A percentile compares a stretch with the other conserved stretches of the same genome.
These are phyloP conservation scores for Falcaria lacertinaria DNA, from an alignment of 2,888 invertebrate genomes.

Conservation along the genomic window DNA sequence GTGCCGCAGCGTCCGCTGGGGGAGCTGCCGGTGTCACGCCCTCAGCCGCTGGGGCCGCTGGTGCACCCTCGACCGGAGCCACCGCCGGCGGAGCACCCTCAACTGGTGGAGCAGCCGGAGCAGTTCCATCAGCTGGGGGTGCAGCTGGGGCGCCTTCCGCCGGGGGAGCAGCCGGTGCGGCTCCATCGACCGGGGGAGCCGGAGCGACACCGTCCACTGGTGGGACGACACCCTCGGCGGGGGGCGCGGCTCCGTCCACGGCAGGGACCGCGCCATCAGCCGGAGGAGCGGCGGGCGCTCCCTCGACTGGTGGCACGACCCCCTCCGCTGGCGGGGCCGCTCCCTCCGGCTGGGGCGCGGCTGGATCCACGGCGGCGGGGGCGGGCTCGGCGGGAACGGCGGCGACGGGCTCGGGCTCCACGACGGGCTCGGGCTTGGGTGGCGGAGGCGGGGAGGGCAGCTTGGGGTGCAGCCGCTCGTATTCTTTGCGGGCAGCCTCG, in stretches of 20 bases:
- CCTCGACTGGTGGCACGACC: slow-evolving; percentile 41
- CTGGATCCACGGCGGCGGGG: slow-evolving; percentile 16
- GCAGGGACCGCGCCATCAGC: slow-evolving; percentile 19
- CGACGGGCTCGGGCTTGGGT: slow-evolving; percentile 25
- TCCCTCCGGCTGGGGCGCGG: slow-evolving; percentile 29
- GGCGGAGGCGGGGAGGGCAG: slow-evolving; percentile 25
- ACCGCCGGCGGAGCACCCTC: slow-evolving; percentile 11
- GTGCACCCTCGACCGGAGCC: slow-evolving; percentile 28
- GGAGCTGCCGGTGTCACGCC: slow-evolving; percentile 31
- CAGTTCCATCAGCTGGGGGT: slow-evolving; percentile 36
- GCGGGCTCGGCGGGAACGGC: slow-evolving; percentile 10
- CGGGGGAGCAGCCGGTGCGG: slow-evolving; percentile 30
- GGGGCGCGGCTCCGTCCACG: slow-evolving; percentile 40
- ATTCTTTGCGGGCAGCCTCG: slow-evolving; percentile 47
- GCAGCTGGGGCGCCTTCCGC: slow-evolving; percentile 36
- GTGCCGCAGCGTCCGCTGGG: slow-evolving; percentile 18
- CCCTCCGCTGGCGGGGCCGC: slow-evolving; percentile 43
- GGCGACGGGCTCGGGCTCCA: slow-evolving; percentile 7
- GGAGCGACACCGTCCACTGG: slow-evolving; percentile 26
- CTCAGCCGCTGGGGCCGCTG: slow-evolving; percentile 31
- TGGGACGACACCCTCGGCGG: slow-evolving; percentile 46
- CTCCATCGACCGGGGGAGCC: slow-evolving; percentile 26
- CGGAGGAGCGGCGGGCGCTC: slow-evolving; percentile 23
- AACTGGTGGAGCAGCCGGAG: slow-evolving; percentile 31
- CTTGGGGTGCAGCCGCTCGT: slow-evolving; percentile 44